Percentiles rank a stretch among this genome's conserved stretches.
Evolutionary conservation across 2,888 invertebrate species (phyloP).

Genomic region (Rosalia funebris): DNA sequence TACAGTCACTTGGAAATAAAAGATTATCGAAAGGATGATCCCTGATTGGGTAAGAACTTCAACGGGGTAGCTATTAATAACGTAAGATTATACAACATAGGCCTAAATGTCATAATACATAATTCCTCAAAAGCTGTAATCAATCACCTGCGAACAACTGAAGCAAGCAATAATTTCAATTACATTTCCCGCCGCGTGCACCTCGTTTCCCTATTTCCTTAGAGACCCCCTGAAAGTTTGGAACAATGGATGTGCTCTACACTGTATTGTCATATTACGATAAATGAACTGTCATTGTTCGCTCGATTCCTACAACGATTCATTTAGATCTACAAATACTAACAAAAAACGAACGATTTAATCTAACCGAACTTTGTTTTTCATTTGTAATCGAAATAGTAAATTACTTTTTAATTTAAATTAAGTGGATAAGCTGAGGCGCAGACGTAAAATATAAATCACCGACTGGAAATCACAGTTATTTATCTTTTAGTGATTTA

Average conservation of each 20-base stretch:
- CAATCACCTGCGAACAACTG: conserved; percentile 13
- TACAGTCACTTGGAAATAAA: too few species aligned
- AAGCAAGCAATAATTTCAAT: conserved; percentile 13
- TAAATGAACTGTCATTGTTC: conserved; percentile 15
- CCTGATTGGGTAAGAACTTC: too few species aligned
- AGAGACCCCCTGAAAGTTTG: neutral
- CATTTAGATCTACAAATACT: neutral
- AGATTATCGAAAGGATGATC: too few species aligned
- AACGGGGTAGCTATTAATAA: too few species aligned
- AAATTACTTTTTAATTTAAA: conserved; percentile 12
- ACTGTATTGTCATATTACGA: conserved; percentile 13
- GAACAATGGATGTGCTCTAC: conserved; percentile 2
- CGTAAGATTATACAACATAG: too few species aligned
- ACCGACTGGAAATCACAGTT: conserved; percentile 2
- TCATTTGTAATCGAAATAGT: neutral
- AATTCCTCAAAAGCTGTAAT: conserved; percentile 1
- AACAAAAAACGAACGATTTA: neutral
- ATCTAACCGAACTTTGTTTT: neutral
- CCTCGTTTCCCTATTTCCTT: conserved; percentile 12
- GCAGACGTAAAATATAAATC: neutral
- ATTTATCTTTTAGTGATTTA: neutral
- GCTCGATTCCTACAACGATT: neutral
- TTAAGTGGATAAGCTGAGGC: neutral
- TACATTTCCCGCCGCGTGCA: conserved; percentile 10
- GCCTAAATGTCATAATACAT: neutral